Conservation (phyloP, 2,113 vertebrate genomes). For the Morphnarchus princeps region DNA sequence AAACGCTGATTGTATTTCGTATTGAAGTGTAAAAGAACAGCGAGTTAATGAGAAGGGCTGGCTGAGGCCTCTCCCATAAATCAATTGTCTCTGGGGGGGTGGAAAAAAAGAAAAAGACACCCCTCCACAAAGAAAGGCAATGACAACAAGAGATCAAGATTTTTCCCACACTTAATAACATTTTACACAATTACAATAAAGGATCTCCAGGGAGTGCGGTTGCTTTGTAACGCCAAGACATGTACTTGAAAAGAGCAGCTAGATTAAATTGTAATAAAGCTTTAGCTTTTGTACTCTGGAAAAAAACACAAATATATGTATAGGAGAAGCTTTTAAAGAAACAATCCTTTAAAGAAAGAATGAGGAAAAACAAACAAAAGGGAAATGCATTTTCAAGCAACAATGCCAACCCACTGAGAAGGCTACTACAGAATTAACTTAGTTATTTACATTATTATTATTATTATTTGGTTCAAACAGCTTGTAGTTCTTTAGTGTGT, state of each 20-base stretch:
- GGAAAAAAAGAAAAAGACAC: neutral
- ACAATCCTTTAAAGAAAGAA: neutral
- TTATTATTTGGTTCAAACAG: neutral
- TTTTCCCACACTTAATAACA: conserved; percentile 19
- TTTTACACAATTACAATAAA: neutral
- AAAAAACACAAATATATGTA: neutral
- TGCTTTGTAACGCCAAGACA: conserved; percentile 9
- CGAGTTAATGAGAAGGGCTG: neutral
- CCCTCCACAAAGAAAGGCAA: neutral
- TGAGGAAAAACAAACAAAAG: neutral
- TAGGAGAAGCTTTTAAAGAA: neutral
- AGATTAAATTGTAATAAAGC: neutral
- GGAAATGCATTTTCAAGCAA: neutral
- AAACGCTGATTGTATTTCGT: neutral
- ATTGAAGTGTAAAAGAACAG: neutral
- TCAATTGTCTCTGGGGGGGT: neutral
- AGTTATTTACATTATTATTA: neutral
- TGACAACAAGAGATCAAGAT: neutral
- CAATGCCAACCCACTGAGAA: neutral
- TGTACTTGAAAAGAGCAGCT: neutral
- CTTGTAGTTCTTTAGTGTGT: neutral
- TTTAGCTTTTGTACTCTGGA: neutral
- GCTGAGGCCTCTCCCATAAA: neutral
- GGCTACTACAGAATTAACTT: neutral
- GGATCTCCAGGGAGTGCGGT: neutral